Evolutionary conservation across 1,140 invertebrate species (phyloP).

Genomic region (Sesamia nonagrioides): DNA sequence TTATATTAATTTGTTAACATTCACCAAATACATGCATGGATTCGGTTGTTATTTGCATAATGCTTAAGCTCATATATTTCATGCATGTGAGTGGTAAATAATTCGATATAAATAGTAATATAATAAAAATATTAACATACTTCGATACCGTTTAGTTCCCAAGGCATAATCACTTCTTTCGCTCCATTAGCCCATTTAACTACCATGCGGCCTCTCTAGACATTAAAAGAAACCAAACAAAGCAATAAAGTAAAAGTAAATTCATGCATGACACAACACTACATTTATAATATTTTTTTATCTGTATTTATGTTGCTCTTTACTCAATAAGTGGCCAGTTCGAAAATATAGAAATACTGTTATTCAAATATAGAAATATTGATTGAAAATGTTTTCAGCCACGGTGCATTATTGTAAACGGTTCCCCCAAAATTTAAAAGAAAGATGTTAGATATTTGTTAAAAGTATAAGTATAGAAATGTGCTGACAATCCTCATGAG

Average conservation of each 20-base stretch:
- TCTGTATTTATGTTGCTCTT: neutral
- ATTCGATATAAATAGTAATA: conserved; percentile 52
- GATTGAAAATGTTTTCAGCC: conserved; percentile 16
- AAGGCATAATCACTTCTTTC: conserved; percentile 84
- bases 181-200: conserved; percentile 85
- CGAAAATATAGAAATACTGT: neutral
- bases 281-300: conserved; percentile 37
- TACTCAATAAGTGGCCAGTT: conserved; percentile 1
- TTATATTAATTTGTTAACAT: conserved; percentile 42
- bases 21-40: conserved; percentile 42
- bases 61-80: conserved; percentile 12
- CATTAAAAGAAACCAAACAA: conserved; percentile 77
- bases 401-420: neutral
- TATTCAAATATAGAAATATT: neutral
- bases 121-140: conserved; percentile 77
- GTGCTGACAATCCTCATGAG: neutral
- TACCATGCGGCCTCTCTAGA: conserved; percentile 86
- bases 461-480: conserved; percentile 14
- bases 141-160: conserved; percentile 81
- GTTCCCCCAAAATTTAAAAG: neutral
- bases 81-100: conserved; percentile 47
- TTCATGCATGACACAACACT: conserved; percentile 66
- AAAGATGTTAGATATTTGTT: neutral
- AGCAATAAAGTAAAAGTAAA: conserved; percentile 75
- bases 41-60: conserved; percentile 31